Base-by-base conservation (phyloP, 2,113 vertebrate species). In the Atractosteus spatula region DNA sequence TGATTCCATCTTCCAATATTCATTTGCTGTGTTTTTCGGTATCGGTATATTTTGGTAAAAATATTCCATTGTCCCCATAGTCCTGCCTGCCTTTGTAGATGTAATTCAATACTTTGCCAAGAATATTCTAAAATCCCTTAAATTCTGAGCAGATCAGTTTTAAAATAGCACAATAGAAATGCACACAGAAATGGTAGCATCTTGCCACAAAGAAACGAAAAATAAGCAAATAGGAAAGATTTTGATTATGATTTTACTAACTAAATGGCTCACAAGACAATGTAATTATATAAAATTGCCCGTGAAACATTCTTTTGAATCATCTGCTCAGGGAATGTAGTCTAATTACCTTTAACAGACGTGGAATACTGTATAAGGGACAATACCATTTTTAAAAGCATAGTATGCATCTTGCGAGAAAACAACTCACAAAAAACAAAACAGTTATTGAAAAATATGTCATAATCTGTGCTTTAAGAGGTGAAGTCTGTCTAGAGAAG, bases 281-380 rank as follows among this genome's bases (percentile, higher is more conserved):
- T 69, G 55, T 55, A 69, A 57, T 69, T 57, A 69, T 69, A 13
- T 29, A 11, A 59, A 69, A 69, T 57, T 11, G 54, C 57, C 55
- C 57, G 66, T 55, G 66, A 54, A 68, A 41, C 14, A 68, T 55
- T 57, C 56, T 70, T 44, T 47, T 43, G 57, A 62, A 71, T 71
- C 57, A 11, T 47, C 44, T 62, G n/a, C 8, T 59, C 42, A 44
- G 42, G 56, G 59, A 61, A 71, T 41, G 16, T 47, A 62, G 44
- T 11, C 59, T 62, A 62, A 62, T 71, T 71, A 71, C 62, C 59
- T 16, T 14, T 7, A 63, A 71, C 57, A 62, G 56, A 71, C n/a
- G 51, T 7, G n/a, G 29, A 68, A 71, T 16, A 71, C 8, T 51
- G 3, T 51, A 5, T 1, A 51, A 71, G 44, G 69, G 57, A 41